Evolutionary conservation across 1,140 invertebrate species (phyloP).

Genomic region (Dysdera silvatica): DNA sequence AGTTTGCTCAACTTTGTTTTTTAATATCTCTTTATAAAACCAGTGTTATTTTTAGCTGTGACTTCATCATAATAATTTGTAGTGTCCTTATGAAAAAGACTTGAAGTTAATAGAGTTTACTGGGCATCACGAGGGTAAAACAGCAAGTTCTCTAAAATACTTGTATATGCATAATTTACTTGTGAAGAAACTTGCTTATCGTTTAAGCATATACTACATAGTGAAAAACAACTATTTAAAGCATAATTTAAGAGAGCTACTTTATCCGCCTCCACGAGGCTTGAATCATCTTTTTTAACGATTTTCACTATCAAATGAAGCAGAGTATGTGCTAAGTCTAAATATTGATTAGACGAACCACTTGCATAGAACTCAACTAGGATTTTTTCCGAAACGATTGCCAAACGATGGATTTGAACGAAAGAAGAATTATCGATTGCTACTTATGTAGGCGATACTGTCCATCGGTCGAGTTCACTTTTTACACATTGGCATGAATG

Average conservation of each 20-base stretch:
- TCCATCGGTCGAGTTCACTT: not conserved
- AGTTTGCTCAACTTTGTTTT: not conserved
- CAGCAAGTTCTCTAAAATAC: not conserved
- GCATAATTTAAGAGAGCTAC: slow-evolving; percentile 9
- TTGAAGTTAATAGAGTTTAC: not conserved
- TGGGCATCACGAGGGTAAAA: not conserved
- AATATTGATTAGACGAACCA: not conserved
- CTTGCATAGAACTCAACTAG: slow-evolving; percentile 12
- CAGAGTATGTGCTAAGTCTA: slow-evolving; percentile 7
- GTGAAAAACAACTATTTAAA: slow-evolving; percentile 3
- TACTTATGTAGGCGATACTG: not conserved
- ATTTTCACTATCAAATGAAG: slow-evolving; percentile 7
- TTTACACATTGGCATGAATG: not conserved
- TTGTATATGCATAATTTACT: not conserved
- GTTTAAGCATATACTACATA: slow-evolving; percentile 1
- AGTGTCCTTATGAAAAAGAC: not conserved
- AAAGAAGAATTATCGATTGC: not conserved
- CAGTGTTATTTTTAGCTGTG: not conserved
- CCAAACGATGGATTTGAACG: not conserved
- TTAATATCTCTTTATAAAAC: not conserved
- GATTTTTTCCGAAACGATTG: not conserved
- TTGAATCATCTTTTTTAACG: not conserved
- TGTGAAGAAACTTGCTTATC: not conserved
- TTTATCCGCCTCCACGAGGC: not conserved
- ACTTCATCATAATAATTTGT: not conserved